These are phyloP conservation scores for Bombyx mandarina DNA, from an alignment of 1,140 invertebrate species.

Conservation along the genomic window DNA sequence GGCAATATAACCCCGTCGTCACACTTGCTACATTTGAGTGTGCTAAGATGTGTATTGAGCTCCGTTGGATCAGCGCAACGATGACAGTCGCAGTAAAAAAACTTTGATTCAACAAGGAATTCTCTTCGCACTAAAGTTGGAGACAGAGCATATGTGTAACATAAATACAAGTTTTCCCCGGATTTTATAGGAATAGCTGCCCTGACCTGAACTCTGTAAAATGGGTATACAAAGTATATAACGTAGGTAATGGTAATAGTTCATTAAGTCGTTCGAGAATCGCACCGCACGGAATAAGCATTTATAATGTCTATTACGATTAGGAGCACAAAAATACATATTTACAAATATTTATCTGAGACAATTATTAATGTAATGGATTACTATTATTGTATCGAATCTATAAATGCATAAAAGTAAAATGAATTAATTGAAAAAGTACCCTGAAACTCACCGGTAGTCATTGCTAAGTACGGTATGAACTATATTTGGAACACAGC, in stretches of 20 bases:
- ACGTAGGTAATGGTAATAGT: too few relatives aligned
- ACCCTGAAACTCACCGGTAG: constrained; percentile 62
- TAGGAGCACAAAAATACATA: not conserved
- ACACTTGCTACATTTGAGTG: constrained; percentile 83
- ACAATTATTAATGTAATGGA: not conserved
- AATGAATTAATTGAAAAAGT: not conserved
- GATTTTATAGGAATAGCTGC: constrained; percentile 76
- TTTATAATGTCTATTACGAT: not conserved
- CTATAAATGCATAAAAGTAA: not conserved
- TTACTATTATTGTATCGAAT: not conserved
- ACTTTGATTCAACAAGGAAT: constrained; percentile 80
- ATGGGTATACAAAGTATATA: too few relatives aligned
- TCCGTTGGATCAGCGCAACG: constrained; percentile 84
- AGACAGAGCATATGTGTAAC: constrained; percentile 83
- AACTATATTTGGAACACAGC: constrained; percentile 85
- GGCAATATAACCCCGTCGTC: constrained; percentile 78
- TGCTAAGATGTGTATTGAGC: constrained; percentile 81
- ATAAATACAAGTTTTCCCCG: constrained; percentile 77
- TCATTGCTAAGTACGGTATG: constrained; percentile 76
- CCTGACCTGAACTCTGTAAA: constrained; percentile 76
- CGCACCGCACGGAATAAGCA: too few relatives aligned
- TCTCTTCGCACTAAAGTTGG: constrained; percentile 80
- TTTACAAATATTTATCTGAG: not conserved
- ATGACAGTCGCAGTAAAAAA: constrained; percentile 81
- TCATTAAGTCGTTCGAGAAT: too few relatives aligned